Base-by-base conservation (phyloP, 92 coral and sea anemone genomes). In the Zoanthus solanderi region DNA sequence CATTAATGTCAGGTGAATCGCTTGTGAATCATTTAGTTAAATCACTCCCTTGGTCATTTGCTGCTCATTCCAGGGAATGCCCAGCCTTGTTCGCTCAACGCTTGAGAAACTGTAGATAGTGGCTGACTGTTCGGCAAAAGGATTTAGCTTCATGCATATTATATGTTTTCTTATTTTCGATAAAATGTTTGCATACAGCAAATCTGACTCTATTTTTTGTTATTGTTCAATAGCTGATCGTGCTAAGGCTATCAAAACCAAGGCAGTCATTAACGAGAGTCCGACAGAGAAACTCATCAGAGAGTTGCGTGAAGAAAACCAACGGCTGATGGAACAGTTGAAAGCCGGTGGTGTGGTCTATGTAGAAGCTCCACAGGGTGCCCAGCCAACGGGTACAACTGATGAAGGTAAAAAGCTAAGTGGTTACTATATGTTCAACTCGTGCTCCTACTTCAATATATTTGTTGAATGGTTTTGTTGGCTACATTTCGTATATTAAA, bases 241-340 rank as follows among this genome's bases (percentile, higher is more conserved):
- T 46, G 98, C 98, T 50, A 96, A 96, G 83, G 88, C 98, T 7
- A 96, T 96, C 79, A 96, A 96, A 86, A 96, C 98, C 16, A 96
- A 92, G 84, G 98, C 98, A 29, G 94, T 96, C 53, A 87, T 96
- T 50, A 92, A 92, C 82, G 98, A 96, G 78, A 96, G 98, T 79
- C 98, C 98, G 9, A 96, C 98, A 7, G 98, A 96, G 88, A 96
- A 96, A 78, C 79, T 96, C 66, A 96, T 96, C 72, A 95, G 98
- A 45, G 98, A 96, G 75, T 88, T 96, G 58, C 91, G 96, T 5
- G 98, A 96, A 86, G 98, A 96, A 80, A 96, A 96, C 85, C 93
- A 90, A 68, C 93, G 91, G 29, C 76, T 96, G 46, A n/a, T 96
- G 90, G 96, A 96, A 0, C 98, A 96, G 88, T 63, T 96, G 45